Evolutionary conservation across 2,797 vertebrate genomes (phyloP), one percentile per base, ranked within the genome.

Genomic region (Darevskia nairensis): DNA sequence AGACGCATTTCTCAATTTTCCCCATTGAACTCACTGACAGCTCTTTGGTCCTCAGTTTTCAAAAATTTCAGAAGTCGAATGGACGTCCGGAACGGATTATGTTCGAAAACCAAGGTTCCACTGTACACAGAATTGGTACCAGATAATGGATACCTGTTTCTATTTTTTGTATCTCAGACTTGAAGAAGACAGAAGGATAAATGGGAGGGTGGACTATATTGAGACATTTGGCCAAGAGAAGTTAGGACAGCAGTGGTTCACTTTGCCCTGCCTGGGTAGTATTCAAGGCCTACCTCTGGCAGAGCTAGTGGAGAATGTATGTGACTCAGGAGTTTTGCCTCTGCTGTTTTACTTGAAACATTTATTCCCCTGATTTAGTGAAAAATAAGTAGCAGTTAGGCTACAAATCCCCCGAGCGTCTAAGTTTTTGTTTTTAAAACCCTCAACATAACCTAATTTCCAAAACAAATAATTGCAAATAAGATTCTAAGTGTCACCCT

Each of bases 391-490:
- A 94, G 93, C 80, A 86, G 92, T 94, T 94, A 90, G 86, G 82
- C 74, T 81, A 93, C 86, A 92, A 94, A 89, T 94, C 93, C 82
- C 11, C 80, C 46, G 93, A 93, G 86, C 69, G 1, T 29, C 10
- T 79, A 81, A 46, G 90, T 74, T 76, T 66, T 32, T 44, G 72
- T 75, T 75, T 71, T 71, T 83, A 19, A 66, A 85, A 77, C 39
- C 84, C 74, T 15, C 75, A 76, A 59, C 27, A 50, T 76, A 94
- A 88, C 92, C 93, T 90, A 88, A 89, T 94, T 92, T 94, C 93
- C 94, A 95, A 96, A 96, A 94, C 92, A 96, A 96, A 95, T 68
- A 88, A 90, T 91, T 90, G 84, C 90, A 92, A 44, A 91, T 90
- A 55, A 15, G 6, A 89, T 91, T 92, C 88, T 64, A 89, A 93